Base-by-base conservation (phyloP, 2,888 invertebrate genomes). In the Bursaphelenchus okinawaensis region DNA sequence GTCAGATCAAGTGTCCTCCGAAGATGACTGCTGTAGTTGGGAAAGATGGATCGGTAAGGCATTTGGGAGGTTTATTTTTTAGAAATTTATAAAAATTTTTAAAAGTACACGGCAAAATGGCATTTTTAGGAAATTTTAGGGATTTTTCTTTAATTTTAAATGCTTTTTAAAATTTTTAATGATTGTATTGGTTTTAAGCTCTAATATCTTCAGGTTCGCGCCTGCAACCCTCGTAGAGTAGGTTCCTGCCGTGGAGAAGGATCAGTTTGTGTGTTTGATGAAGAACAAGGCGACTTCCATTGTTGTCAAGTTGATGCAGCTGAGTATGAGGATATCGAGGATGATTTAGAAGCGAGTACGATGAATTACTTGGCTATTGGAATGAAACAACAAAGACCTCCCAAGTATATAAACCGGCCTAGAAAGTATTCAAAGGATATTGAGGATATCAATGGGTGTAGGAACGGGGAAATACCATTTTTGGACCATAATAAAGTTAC, bases 211-310 rank as follows among this genome's bases (percentile, higher is more conserved):
- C n/a, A 52, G 50, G 67, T 68, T 24, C 31, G 52, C 12, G 52
- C 66, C 19, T 66, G 66, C 50, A 24, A 64, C 12, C 65, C 63
- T 19, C 27, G 50, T 1, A 51, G 52, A 16, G 24, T 40, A 24
- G 68, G 60, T 31, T 69, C 62, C 6, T 67, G 67, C 19, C 68
- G 63, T 2, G 61, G 23, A n/a, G 52, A 20, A 20, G 63, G 63
- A n/a, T 67, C 69, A 1, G 22, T 67, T 23, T 68, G 69, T 29
- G 70, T 71, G 1, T 70, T 70, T 29, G 70, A 70, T 28, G 70
- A 70, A 50, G 61, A 58, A 22, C 62, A 24, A 23, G 70, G 70
- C 52, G 70, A 69, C 27, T 70, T 63, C 52, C 70, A 70, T 62
- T 70, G 70, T 23, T 70, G 70, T 24, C 29, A 23, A 24, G 54